Base-by-base conservation (phyloP, 2,113 vertebrate genomes). In the Podarcis cretensis region DNA sequence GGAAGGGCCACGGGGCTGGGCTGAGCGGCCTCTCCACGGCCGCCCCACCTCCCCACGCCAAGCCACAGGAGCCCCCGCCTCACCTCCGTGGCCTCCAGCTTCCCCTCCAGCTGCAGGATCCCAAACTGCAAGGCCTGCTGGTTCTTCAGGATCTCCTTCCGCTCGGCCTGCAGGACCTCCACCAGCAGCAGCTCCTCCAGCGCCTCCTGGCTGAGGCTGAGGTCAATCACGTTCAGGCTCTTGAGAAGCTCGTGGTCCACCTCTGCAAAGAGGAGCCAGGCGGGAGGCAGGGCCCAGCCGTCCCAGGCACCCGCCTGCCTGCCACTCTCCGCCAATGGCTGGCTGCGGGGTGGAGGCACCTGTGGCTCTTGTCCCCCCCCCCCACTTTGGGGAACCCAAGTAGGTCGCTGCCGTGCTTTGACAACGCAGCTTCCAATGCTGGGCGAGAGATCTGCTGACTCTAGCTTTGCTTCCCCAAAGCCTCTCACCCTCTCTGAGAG, bases 161-260 rank as follows among this genome's bases (percentile, higher is more conserved):
- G 81, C 68, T 97, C 96, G 1, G 91, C 77, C 27, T 91, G 92
- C 92, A 98, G 78, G 66, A 98, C 94, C 93, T 97, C 97, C 20
- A 95, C 93, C 90, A 98, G 94, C 92, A 98, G 93, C 87, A 97
- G 92, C 84, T 97, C 96, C 92, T 97, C 95, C 69, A 98, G 92
- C 69, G 97, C 95, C 18, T 95, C 92, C 40, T 87, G 86, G 92
- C 97, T 96, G 80, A 97, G 92, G 77, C 97, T 95, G 90, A 98
- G 93, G 94, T 98, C 97, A 74, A 98, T 92, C 27, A 98, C 93
- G 25, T 91, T 92, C 18, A 98, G 91, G 78, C 90, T 83, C 84
- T 97, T 96, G 90, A 98, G 89, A 57, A 98, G 77, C 25, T 95
- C 94, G 1, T 92, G 93, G 76, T 97, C 97, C 80, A 98, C 90